Conservation (phyloP, 2,888 invertebrate species). For the Phengaris alcon region DNA sequence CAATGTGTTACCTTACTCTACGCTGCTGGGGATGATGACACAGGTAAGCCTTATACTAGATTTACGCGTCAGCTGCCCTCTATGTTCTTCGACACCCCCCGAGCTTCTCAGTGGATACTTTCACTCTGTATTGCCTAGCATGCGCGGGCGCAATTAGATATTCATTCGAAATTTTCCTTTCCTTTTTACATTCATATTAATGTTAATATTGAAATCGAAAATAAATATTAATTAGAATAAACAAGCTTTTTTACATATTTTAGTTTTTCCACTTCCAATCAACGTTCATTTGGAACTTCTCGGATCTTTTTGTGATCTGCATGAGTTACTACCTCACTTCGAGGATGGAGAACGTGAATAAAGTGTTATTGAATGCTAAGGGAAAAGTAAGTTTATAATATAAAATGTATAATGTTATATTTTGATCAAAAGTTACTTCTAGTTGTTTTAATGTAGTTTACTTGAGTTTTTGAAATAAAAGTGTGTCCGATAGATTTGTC, state of each 20-base stretch:
- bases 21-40: conserved; percentile 53
- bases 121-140: too few species aligned
- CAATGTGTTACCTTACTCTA: conserved; percentile 54
- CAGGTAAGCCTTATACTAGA: conserved; percentile 49
- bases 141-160: too few species aligned
- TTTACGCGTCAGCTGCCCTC: too few species aligned
- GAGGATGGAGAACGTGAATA: conserved; percentile 81
- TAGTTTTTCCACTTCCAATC: conserved; percentile 80
- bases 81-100: too few species aligned
- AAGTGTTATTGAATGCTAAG: conserved; percentile 58
- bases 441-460: too few species aligned
- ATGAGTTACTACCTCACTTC: conserved; percentile 84
- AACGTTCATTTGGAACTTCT: conserved; percentile 87
- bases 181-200: too few species aligned
- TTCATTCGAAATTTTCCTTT: too few species aligned
- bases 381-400: conserved; percentile 55
- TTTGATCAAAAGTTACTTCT: not conserved
- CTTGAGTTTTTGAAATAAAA: too few species aligned
- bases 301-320: conserved; percentile 85
- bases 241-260: conserved; percentile 38
- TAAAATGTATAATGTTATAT: not conserved
- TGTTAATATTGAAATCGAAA: too few species aligned
- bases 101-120: too few species aligned
- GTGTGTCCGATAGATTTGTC: too few species aligned
- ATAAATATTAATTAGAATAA: too few species aligned